Evolutionary conservation across 2,797 vertebrate genomes (phyloP).

Genomic region (Rhyacichthys aspro): DNA sequence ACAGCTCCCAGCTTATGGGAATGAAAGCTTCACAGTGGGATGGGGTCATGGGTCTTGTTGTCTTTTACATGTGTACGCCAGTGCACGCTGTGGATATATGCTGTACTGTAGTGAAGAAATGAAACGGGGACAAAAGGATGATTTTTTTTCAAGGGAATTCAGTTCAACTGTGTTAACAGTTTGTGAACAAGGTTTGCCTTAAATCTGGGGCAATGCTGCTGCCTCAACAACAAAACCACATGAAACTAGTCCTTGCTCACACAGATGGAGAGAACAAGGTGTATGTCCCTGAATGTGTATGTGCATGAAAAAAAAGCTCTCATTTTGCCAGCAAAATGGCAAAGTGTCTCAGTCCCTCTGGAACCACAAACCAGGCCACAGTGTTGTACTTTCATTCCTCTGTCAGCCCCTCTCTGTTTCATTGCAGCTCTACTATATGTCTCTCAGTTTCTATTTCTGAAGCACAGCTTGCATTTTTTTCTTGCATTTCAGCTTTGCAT

Average conservation of each 20-base stretch:
- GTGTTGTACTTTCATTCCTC: slow-evolving; percentile 44
- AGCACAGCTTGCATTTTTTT: slow-evolving; percentile 42
- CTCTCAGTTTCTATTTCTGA: slow-evolving; percentile 57
- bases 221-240: slow-evolving; percentile 71
- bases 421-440: background rate
- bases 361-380: slow-evolving; percentile 77
- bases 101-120: slow-evolving; percentile 12
- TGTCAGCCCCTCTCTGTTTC: slow-evolving; percentile 9
- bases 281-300: slow-evolving; percentile 17
- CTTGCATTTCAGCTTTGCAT: too few relatives aligned
- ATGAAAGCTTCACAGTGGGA: slow-evolving; percentile 70
- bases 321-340: slow-evolving; percentile 63
- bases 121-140: slow-evolving; percentile 13
- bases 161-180: slow-evolving; percentile 21
- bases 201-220: slow-evolving; percentile 72
- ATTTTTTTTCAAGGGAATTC: slow-evolving; percentile 11
- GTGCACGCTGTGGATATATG: slow-evolving; percentile 9
- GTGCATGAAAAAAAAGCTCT: slow-evolving; percentile 58
- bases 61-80: slow-evolving; percentile 50
- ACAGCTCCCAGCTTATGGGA: slow-evolving; percentile 71
- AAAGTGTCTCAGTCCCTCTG: slow-evolving; percentile 68
- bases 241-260: slow-evolving; percentile 49
- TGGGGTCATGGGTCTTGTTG: slow-evolving; percentile 68
- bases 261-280: slow-evolving; percentile 45
- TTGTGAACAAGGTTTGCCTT: slow-evolving; percentile 37